Evolutionary conservation across 2,797 vertebrate species (phyloP).

Genomic region (Esox lucius): DNA sequence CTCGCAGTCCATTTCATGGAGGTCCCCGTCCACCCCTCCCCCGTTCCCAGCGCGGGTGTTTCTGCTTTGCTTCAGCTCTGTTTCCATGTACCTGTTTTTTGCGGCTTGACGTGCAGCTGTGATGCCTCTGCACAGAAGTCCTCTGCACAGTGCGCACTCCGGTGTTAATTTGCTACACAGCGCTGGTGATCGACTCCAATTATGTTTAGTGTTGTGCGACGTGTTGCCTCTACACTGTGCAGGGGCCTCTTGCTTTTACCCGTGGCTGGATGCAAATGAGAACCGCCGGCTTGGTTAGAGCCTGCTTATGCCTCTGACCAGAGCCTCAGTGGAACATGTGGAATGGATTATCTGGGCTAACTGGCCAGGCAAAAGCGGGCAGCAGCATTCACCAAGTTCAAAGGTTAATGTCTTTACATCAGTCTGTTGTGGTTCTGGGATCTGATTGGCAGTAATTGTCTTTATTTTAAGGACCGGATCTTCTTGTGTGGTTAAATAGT

Average conservation of each 20-base stretch:
- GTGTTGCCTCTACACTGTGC: slow-evolving; percentile 11
- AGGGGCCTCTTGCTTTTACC: background rate
- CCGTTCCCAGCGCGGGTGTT: slow-evolving; percentile 51
- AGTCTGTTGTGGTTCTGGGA: background rate
- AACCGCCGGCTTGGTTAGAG: slow-evolving; percentile 6
- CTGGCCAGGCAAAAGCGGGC: background rate
- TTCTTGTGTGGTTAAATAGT: too few relatives aligned
- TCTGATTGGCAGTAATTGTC: background rate
- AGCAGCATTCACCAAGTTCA: slow-evolving; percentile 17
- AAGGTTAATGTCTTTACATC: slow-evolving; percentile 4
- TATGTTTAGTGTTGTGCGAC: slow-evolving; percentile 27
- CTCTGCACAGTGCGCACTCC: slow-evolving; percentile 54
- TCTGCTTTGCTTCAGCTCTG: slow-evolving; percentile 69
- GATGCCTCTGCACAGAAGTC: slow-evolving; percentile 37
- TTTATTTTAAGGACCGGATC: too few relatives aligned
- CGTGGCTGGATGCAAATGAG: slow-evolving; percentile 13
- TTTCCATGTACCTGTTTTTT: slow-evolving; percentile 67
- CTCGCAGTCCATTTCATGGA: slow-evolving; percentile 38
- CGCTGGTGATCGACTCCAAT: slow-evolving; percentile 53
- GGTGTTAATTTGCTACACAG: slow-evolving; percentile 58
- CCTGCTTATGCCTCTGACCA: slow-evolving; percentile 8
- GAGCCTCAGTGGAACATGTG: slow-evolving; percentile 20
- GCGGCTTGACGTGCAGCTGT: slow-evolving; percentile 45
- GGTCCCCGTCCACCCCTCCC: slow-evolving; percentile 39
- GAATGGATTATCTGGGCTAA: slow-evolving; percentile 23